phyloP scores from a whole-genome alignment of 2,797 vertebrate genomes.

The Acropternis orthonyx region DNA sequence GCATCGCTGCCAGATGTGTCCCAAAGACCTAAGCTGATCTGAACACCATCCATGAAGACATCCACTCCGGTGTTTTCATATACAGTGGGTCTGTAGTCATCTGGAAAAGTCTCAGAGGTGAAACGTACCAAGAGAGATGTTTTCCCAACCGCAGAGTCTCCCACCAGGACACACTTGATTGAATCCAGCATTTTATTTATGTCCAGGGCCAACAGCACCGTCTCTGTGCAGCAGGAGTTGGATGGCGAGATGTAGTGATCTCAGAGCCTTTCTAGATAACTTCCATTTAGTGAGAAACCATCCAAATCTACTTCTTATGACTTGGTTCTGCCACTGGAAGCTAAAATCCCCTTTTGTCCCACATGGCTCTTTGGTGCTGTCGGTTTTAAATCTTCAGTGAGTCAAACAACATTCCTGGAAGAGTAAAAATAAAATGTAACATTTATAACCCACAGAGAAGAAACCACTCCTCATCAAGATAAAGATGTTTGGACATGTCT shows the following conservation, averaged over 20 bases:
- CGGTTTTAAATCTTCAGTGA: neutral
- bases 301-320: neutral
- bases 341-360: conserved; percentile 27
- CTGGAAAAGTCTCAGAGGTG: conserved; percentile 94
- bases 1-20: conserved; percentile 93
- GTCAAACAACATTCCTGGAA: conserved; percentile 37
- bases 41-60: conserved; percentile 93
- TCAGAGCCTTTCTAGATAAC: neutral
- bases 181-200: conserved; percentile 80
- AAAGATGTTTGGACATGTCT: neutral
- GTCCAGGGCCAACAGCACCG: neutral
- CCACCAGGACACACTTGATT: conserved; percentile 94
- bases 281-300: conserved; percentile 39
- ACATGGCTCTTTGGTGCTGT: neutral
- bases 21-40: conserved; percentile 95
- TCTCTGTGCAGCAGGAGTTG: neutral
- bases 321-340: neutral
- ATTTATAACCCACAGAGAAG: neutral
- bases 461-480: neutral
- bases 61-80: conserved; percentile 96
- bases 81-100: conserved; percentile 91
- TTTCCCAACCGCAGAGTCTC: conserved; percentile 93
- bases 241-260: neutral
- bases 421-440: conserved; percentile 25
- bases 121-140: conserved; percentile 93